These are phyloP conservation scores for Quadriops clusia DNA, from an alignment of 2,888 invertebrate species.

Conservation along the genomic window DNA sequence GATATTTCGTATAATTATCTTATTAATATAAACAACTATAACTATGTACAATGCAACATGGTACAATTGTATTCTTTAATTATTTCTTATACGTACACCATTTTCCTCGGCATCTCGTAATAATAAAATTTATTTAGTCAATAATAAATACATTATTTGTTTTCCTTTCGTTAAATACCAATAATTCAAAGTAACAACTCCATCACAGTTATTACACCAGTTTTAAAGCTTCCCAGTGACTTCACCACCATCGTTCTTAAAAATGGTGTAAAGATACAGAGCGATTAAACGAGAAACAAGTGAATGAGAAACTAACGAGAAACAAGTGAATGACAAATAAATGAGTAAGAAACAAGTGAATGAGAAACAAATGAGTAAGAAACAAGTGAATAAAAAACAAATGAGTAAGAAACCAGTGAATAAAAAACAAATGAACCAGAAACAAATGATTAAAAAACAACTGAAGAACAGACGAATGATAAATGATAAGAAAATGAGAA, in stretches of 20 bases:
- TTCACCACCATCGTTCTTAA: slow-evolving; percentile 8
- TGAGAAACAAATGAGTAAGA: too few species aligned
- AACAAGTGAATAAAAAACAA: too few species aligned
- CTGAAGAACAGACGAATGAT: too few species aligned
- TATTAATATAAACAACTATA: slow-evolving; percentile 38
- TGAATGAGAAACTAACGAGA: too few species aligned
- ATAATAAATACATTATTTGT: slow-evolving; percentile 21
- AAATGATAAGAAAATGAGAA: too few species aligned
- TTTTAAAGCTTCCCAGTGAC: slow-evolving; percentile 5
- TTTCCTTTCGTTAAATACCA: slow-evolving; percentile 19
- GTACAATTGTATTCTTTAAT: slow-evolving; percentile 35
- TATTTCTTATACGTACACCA: slow-evolving; percentile 32
- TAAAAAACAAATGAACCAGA: too few species aligned
- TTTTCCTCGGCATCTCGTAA: slow-evolving; percentile 24
- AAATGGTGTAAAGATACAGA: slow-evolving; percentile 14
- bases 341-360: too few species aligned
- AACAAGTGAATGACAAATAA: too few species aligned
- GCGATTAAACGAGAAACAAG: slow-evolving; percentile 19
- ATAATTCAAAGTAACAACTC: slow-evolving; percentile 27
- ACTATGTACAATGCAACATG: slow-evolving; percentile 38
- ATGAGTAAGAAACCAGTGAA: too few species aligned
- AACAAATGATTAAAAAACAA: too few species aligned
- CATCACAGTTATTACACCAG: slow-evolving; percentile 23
- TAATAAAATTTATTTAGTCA: slow-evolving; percentile 24
- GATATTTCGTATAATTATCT: slow-evolving; percentile 37